phyloP scores from a whole-genome alignment of 2,888 invertebrate species.

The Amblyteles armatorius region DNA sequence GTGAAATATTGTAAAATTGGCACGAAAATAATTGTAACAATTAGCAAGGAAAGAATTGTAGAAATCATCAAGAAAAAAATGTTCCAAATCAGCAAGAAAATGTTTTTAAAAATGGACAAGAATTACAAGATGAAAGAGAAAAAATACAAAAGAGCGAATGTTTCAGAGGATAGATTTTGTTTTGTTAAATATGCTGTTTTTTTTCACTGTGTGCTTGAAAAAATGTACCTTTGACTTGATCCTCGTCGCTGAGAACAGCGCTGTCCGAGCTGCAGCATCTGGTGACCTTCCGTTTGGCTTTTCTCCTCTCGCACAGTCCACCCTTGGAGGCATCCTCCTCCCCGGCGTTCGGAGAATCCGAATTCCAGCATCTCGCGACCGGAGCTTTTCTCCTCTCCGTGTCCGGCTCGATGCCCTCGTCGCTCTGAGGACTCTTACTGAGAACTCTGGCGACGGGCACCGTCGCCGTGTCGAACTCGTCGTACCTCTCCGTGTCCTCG shows the following conservation, averaged over 20 bases:
- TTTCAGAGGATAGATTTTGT: not conserved
- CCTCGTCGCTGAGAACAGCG: slow-evolving; percentile 86
- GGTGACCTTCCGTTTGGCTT: slow-evolving; percentile 79
- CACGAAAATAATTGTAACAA: not conserved
- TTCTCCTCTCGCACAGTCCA: slow-evolving; percentile 68
- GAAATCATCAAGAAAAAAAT: not conserved
- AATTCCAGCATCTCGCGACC: slow-evolving; percentile 83
- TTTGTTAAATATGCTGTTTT: not conserved
- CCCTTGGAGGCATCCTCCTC: slow-evolving; percentile 83
- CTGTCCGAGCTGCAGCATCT: slow-evolving; percentile 86
- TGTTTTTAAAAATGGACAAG: too few species aligned
- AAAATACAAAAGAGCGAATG: not conserved
- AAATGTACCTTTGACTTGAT: slow-evolving; percentile 80
- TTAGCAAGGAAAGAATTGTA: not conserved
- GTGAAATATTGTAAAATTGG: not conserved
- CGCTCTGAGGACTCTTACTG: slow-evolving; percentile 80
- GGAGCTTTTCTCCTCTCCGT: slow-evolving; percentile 72
- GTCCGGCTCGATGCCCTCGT: slow-evolving; percentile 82
- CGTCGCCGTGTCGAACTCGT: slow-evolving; percentile 76
- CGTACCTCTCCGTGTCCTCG: slow-evolving; percentile 78
- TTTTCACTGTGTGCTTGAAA: not conserved
- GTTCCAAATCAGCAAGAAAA: too few species aligned
- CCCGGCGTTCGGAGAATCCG: slow-evolving; percentile 86
- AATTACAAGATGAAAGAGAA: not conserved
- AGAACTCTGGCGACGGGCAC: slow-evolving; percentile 74